Evolutionary conservation across 2,113 vertebrate genomes (phyloP).

Genomic region (Zapornia atra): DNA sequence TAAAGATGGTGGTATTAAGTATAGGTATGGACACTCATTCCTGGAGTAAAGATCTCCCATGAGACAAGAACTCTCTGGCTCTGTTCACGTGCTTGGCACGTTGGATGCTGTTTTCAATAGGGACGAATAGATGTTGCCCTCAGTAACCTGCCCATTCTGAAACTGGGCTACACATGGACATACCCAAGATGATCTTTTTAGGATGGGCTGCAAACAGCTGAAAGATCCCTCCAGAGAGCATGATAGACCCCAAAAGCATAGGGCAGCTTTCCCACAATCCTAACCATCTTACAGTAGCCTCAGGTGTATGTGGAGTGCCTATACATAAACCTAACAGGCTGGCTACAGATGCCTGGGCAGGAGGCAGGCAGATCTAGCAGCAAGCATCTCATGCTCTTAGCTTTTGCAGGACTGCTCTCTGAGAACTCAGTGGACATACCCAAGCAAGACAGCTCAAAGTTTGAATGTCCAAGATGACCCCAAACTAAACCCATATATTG

Average conservation of each 20-base stretch:
- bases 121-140: not conserved
- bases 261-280: not conserved
- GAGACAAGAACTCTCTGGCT: not conserved
- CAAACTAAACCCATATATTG: not conserved
- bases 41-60: not conserved
- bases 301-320: not conserved
- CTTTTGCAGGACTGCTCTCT: not conserved
- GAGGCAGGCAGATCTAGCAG: not conserved
- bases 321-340: not conserved
- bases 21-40: not conserved
- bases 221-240: not conserved
- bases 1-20: not conserved
- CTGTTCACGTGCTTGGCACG: not conserved
- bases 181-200: not conserved
- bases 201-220: not conserved
- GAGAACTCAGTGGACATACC: not conserved
- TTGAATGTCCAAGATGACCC: rapidly evolving
- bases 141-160: not conserved
- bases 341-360: not conserved
- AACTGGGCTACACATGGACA: not conserved
- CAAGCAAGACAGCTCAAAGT: not conserved
- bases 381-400: not conserved
- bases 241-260: not conserved
- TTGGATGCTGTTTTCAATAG: not conserved
- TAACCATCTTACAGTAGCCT: not conserved